phyloP scores from a whole-genome alignment of 2,797 vertebrate genomes.

The Otolemur crassicaudatus region DNA sequence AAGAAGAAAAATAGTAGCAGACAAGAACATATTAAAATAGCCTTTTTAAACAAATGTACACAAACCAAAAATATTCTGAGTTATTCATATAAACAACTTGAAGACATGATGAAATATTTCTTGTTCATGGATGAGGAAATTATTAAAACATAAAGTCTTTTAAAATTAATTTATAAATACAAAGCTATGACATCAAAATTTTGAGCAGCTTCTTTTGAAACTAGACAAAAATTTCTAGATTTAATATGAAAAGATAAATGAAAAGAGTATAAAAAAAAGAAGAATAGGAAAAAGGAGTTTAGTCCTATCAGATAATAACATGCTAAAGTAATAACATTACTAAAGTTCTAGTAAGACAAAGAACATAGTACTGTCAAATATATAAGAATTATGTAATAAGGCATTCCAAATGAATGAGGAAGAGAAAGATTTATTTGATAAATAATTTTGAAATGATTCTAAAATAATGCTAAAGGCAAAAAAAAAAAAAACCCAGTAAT shows the following conservation, averaged over 20 bases:
- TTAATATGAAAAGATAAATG: background rate
- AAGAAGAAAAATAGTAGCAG: background rate
- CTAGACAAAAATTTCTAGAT: background rate
- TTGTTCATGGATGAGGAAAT: background rate
- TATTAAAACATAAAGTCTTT: background rate
- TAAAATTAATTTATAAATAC: constrained; percentile 4
- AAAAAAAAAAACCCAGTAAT: background rate
- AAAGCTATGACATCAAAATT: background rate
- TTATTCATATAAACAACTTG: constrained; percentile 18
- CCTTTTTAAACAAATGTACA: constrained; percentile 13
- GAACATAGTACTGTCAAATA: background rate
- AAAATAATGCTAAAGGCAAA: constrained; percentile 7
- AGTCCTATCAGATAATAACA: background rate
- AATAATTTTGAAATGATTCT: constrained; percentile 22
- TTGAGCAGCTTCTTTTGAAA: background rate
- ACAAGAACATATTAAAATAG: background rate
- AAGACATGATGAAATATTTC: background rate
- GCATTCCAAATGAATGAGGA: background rate
- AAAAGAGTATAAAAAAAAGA: background rate
- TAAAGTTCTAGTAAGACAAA: background rate
- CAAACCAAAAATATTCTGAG: background rate
- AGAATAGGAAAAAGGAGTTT: constrained; percentile 34
- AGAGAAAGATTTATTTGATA: background rate
- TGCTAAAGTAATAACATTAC: background rate
- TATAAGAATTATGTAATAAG: background rate